Base-by-base conservation (phyloP, 2,888 invertebrate genomes). In the Apodemia mormo region DNA sequence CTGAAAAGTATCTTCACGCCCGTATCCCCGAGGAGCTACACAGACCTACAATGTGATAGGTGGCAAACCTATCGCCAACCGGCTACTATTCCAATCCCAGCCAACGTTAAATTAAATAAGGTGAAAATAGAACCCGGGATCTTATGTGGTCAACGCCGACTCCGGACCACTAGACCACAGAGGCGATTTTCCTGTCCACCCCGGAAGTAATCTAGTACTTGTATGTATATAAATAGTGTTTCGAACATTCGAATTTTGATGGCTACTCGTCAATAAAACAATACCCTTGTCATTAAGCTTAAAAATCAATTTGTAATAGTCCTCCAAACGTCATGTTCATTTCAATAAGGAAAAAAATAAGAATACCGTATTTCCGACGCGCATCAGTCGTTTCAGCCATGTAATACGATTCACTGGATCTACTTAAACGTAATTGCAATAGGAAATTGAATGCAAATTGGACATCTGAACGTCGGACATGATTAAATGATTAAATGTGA, bases 381-480 rank as follows among this genome's bases (percentile, higher is more conserved):
- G 58, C 37, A 54, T 54, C 52, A 30, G 61, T 14, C 33, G 61
- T 4, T 14, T 33, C 61, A 64, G 37, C 7, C 37, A 14, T n/a
- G n/a, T 14, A 33, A 64, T 64, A 37, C 33, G 61, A 64, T 64
- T 64, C 61, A 64, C 61, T 64, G 33, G 33, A 37, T 64, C 61
- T 67, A 67, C 54, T 49, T 67, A 49, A 67, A 67, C 7, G 68
- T 69, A 69, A 69, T 69, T 54, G 54, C 43, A 65, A 65, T 56
- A 54, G 69, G 69, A 69, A 69, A 69, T 69, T 69, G 69, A 54
- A 69, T 69, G 69, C 69, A 30, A 56, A 69, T 69, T 65, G 54
- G 30, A 37, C 14, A 68, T 68, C 54, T 49, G 37, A 67, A 56
- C 52, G 52, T 49, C 61, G 43, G 68, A 29, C 65, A 14, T 54